phyloP scores from a whole-genome alignment of 2,113 vertebrate genomes.

The Chauna torquata region DNA sequence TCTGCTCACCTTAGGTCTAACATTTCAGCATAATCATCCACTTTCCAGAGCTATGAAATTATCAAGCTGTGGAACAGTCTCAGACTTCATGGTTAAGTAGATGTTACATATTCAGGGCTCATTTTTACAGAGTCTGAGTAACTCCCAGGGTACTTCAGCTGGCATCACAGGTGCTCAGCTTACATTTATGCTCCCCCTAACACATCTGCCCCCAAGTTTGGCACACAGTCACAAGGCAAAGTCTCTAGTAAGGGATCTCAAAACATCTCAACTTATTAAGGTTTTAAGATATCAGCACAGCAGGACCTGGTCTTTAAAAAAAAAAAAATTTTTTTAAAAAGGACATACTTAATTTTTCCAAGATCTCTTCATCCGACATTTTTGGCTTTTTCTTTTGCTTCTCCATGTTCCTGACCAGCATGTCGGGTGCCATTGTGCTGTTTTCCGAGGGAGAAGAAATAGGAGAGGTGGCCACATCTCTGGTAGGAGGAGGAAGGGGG shows the following conservation, averaged over 20 bases:
- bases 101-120: neutral
- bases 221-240: neutral
- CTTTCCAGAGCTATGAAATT: neutral
- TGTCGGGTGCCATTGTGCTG: conserved; percentile 73
- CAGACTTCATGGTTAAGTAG: neutral
- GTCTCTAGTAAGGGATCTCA: neutral
- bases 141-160: neutral
- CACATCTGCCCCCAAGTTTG: neutral
- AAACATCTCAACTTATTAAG: neutral
- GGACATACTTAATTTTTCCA: conserved; percentile 93
- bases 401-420: conserved; percentile 81
- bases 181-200: neutral
- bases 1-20: neutral
- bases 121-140: neutral
- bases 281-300: neutral
- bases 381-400: conserved; percentile 95
- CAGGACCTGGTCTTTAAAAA: neutral
- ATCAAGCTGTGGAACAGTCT: neutral
- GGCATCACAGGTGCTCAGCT: neutral
- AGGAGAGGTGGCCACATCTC: conserved; percentile 90
- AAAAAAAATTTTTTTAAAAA: neutral
- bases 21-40: neutral
- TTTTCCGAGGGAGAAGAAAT: conserved; percentile 80
- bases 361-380: conserved; percentile 97
- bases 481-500: conserved; percentile 86